Evolutionary conservation across 2,888 invertebrate genomes (phyloP).

Genomic region (Limnephilus marmoratus): DNA sequence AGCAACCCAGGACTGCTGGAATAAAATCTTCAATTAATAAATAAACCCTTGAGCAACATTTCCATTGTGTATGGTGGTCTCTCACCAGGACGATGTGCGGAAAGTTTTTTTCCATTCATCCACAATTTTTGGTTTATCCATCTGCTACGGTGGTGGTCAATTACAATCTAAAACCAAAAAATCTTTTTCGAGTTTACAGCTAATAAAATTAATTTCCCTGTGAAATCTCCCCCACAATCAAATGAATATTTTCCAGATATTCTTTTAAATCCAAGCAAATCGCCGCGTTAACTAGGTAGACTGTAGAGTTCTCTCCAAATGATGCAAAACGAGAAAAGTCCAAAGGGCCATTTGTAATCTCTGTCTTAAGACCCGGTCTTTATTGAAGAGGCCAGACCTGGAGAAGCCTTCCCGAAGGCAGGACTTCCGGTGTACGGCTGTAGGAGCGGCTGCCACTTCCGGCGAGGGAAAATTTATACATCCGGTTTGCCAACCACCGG

Average conservation of each 20-base stretch:
- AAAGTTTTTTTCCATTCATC: too few species aligned
- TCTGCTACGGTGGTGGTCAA: background rate
- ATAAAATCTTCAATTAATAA: too few species aligned
- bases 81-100: too few species aligned
- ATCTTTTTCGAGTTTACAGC: background rate
- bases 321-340: background rate
- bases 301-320: background rate
- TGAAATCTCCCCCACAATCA: background rate
- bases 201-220: background rate
- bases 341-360: background rate
- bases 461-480: constrained; percentile 60
- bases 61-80: too few species aligned
- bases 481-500: constrained; percentile 63
- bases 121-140: background rate
- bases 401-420: constrained; percentile 41
- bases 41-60: too few species aligned
- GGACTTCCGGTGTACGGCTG: constrained; percentile 45
- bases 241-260: background rate
- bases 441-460: constrained; percentile 60
- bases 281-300: background rate
- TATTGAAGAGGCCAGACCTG: constrained; percentile 39
- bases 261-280: background rate
- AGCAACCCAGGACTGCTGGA: too few species aligned
- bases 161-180: background rate
- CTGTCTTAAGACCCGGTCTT: constrained; percentile 16